Percentiles rank a stretch among this genome's conserved stretches.
Evolutionary conservation across 2,797 vertebrate genomes (phyloP).

Genomic region (Amphiprion clarkii): DNA sequence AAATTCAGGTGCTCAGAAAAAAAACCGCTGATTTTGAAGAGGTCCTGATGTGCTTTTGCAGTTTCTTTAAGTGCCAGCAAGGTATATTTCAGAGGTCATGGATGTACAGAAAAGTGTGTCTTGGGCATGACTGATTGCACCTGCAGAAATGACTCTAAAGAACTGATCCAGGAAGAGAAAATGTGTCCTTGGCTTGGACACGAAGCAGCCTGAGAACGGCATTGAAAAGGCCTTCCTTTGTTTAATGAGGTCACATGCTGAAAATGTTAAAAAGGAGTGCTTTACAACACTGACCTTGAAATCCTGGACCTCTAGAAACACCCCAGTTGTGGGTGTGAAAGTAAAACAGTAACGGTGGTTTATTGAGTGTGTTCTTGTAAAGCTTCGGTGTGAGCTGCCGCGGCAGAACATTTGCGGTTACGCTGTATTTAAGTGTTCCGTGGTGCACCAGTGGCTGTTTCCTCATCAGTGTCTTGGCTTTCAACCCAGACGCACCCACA

Average conservation of each 20-base stretch:
- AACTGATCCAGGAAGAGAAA: no score
- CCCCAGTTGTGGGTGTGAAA: not conserved
- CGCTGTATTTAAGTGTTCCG: not conserved
- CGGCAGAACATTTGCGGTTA: not conserved
- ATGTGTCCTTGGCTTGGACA: no score
- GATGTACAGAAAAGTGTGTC: not conserved
- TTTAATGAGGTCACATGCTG: not conserved
- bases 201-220: not conserved
- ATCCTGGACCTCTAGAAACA: not conserved
- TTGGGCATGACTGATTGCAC: not conserved
- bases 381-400: not conserved
- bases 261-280: not conserved
- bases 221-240: not conserved
- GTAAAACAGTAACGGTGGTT: slow-evolving; percentile 20
- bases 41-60: not conserved
- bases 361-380: slow-evolving; percentile 1
- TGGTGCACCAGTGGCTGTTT: not conserved
- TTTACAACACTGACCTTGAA: not conserved
- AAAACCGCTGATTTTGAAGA: not conserved
- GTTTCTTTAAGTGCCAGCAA: no score
- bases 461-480: not conserved
- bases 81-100: no score
- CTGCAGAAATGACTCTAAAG: not conserved
- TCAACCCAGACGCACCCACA: slow-evolving; percentile 17
- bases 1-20: no score